Evolutionary conservation across 1,140 invertebrate genomes (phyloP).

Genomic region (Protaetia brevitarsis): DNA sequence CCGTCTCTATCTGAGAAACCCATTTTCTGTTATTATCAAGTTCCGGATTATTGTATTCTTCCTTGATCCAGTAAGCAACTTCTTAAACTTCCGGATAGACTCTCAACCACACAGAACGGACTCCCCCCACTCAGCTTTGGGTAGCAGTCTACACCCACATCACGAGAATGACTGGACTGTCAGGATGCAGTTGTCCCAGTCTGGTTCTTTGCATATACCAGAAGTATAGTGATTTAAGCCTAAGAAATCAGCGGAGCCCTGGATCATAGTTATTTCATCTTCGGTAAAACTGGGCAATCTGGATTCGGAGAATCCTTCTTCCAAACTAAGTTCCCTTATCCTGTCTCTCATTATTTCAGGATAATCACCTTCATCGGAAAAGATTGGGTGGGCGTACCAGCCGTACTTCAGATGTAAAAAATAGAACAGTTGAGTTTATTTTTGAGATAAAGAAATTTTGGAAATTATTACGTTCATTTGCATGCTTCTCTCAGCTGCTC

Average conservation of each 20-base stretch:
- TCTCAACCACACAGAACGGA: slow-evolving; percentile 7
- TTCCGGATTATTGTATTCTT: slow-evolving; percentile 53
- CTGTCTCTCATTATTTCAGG: slow-evolving; percentile 57
- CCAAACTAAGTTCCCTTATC: slow-evolving; percentile 54
- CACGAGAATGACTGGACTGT: background rate
- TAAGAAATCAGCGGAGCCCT: slow-evolving; percentile 61
- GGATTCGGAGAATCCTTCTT: slow-evolving; percentile 57
- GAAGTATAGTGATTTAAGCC: slow-evolving; percentile 61
- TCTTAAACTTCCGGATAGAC: slow-evolving; percentile 52
- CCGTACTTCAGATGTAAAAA: slow-evolving; percentile 52
- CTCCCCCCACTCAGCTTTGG: slow-evolving; percentile 21
- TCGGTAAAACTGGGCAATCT: slow-evolving; percentile 60
- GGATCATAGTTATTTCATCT: slow-evolving; percentile 57
- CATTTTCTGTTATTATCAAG: slow-evolving; percentile 61
- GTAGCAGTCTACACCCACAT: background rate
- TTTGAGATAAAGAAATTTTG: background rate
- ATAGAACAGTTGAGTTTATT: background rate
- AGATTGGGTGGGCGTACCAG: slow-evolving; percentile 63
- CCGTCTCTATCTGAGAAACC: slow-evolving; percentile 49
- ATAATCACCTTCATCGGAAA: slow-evolving; percentile 59
- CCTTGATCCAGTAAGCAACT: slow-evolving; percentile 54
- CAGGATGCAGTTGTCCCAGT: background rate
- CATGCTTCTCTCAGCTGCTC: slow-evolving; percentile 51
- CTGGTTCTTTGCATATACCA: background rate
- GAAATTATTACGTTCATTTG: slow-evolving; percentile 34